Conservation (phyloP, 2,113 vertebrate genomes). For the Pygathrix nemaeus region DNA sequence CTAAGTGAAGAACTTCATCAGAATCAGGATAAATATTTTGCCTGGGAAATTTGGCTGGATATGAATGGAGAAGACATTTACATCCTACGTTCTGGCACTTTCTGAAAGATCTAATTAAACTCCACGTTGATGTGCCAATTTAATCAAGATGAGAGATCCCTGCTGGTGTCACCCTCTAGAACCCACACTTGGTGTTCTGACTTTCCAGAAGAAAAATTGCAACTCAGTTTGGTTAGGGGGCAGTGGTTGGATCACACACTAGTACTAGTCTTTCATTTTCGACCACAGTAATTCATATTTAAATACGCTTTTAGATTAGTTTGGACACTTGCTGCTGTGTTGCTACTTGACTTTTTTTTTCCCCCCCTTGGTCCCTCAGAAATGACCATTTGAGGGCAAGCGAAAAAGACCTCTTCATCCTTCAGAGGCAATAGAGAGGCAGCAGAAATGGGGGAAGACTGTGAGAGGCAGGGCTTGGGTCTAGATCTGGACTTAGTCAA, state of each 20-base stretch:
- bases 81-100: background rate
- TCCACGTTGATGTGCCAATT: background rate
- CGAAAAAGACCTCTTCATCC: no score
- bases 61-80: conserved; percentile 14
- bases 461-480: background rate
- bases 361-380: background rate
- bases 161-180: background rate
- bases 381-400: background rate
- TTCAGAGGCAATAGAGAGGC: background rate
- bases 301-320: background rate
- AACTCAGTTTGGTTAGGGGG: background rate
- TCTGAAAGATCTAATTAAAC: background rate
- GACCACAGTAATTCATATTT: background rate
- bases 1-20: background rate
- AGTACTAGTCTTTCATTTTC: background rate
- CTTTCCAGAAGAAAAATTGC: background rate
- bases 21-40: conserved; percentile 51
- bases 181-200: background rate
- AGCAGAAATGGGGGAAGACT: background rate
- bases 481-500: background rate
- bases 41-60: background rate
- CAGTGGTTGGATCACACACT: background rate
- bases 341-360: background rate
- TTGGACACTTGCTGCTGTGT: background rate
- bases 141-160: background rate